Conservation (phyloP, 2,888 invertebrate species). For the Xylophagus ater region DNA sequence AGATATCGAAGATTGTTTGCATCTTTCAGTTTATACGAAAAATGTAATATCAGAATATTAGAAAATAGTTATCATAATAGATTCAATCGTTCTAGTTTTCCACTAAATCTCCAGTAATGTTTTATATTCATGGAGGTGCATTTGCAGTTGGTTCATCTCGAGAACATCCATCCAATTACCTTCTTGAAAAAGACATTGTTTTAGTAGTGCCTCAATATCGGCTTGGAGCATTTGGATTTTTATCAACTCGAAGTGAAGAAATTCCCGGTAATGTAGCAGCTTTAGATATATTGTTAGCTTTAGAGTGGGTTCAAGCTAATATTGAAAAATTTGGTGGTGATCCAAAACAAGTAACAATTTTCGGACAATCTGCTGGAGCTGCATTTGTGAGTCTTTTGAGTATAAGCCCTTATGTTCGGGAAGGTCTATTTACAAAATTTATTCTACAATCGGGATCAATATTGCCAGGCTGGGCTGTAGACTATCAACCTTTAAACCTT, state of each 20-base stretch:
- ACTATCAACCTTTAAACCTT: constrained; percentile 31
- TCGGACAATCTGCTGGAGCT: constrained; percentile 46
- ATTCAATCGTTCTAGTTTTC: background rate
- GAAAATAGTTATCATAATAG: background rate
- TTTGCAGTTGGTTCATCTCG: constrained; percentile 34
- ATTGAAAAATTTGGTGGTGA: constrained; percentile 44
- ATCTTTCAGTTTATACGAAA: constrained; percentile 34
- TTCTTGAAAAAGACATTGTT: constrained; percentile 41
- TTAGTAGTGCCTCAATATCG: constrained; percentile 43
- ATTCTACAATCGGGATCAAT: constrained; percentile 46
- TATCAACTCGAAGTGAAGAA: constrained; percentile 40
- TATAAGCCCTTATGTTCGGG: constrained; percentile 34
- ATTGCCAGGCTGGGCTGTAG: constrained; percentile 41
- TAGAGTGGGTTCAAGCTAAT: constrained; percentile 43
- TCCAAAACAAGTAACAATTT: constrained; percentile 40
- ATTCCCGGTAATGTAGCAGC: constrained; percentile 46
- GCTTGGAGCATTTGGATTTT: constrained; percentile 43
- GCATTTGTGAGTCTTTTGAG: constrained; percentile 39
- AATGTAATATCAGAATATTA: constrained; percentile 27
- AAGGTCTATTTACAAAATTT: constrained; percentile 38
- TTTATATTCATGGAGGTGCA: constrained; percentile 40
- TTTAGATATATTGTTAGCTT: constrained; percentile 40
- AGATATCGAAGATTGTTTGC: constrained; percentile 36
- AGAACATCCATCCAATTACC: constrained; percentile 34
- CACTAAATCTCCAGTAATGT: constrained; percentile 32